Evolutionary conservation across 2,113 vertebrate species (phyloP).

Genomic region (Casuarius casuarius): DNA sequence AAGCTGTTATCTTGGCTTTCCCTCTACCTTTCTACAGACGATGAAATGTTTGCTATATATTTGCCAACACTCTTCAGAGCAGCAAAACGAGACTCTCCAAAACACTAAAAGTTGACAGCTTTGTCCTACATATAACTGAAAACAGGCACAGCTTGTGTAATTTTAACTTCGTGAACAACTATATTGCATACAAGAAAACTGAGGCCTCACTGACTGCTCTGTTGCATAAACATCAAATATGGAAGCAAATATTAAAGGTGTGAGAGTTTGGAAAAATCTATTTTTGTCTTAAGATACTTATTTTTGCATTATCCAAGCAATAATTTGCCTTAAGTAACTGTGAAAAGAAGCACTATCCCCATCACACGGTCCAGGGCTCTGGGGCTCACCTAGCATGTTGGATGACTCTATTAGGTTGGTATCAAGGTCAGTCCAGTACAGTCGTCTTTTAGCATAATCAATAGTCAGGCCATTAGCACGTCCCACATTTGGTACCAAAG

Average conservation of each 20-base stretch:
- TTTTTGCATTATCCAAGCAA: neutral
- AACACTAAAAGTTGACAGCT: neutral
- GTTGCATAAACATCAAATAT: neutral
- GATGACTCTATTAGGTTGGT: conserved; percentile 96
- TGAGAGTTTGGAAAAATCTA: neutral
- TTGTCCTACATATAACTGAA: conserved; percentile 11
- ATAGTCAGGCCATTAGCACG: conserved; percentile 96
- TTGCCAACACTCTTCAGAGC: neutral
- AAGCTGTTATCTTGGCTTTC: neutral
- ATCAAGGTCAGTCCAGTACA: conserved; percentile 97
- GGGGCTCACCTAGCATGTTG: conserved; percentile 90
- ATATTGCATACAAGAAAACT: neutral
- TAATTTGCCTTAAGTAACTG: neutral
- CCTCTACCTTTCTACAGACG: neutral
- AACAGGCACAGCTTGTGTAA: neutral
- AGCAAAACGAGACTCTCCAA: conserved; percentile 22
- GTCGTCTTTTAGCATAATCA: conserved; percentile 91
- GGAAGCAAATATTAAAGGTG: neutral
- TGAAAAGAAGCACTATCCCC: neutral
- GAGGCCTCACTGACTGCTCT: neutral
- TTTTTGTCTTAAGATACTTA: neutral
- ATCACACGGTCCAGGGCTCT: neutral
- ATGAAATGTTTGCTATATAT: neutral
- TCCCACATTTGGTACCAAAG: conserved; percentile 91
- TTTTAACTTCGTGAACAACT: conserved; percentile 9